These are phyloP conservation scores for Corynorhinus townsendii DNA, from an alignment of 2,113 vertebrate species.

Conservation along the genomic window DNA sequence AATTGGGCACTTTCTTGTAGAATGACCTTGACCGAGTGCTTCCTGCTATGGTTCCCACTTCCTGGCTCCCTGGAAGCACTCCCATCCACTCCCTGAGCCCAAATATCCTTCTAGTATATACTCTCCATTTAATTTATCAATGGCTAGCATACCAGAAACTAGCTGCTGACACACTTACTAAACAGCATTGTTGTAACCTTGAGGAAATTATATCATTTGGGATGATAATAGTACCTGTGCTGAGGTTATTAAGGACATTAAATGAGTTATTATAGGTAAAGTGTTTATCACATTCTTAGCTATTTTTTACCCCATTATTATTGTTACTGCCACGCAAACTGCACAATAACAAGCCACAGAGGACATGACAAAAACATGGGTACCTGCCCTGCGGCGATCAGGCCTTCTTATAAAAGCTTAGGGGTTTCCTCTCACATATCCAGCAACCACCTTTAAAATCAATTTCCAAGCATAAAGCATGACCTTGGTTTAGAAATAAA, in stretches of 20 bases:
- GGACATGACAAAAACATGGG: neutral
- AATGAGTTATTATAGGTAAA: neutral
- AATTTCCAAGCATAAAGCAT: slow-evolving; percentile 41
- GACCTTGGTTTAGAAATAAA: slow-evolving; percentile 32
- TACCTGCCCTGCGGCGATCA: neutral
- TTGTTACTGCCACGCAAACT: neutral
- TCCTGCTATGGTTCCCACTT: neutral
- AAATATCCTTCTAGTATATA: neutral
- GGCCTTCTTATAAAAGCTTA: neutral
- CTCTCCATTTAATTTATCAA: neutral
- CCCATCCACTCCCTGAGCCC: neutral
- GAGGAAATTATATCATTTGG: neutral
- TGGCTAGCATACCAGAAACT: neutral
- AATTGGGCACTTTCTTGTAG: neutral
- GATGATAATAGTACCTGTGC: neutral
- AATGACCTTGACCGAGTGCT: neutral
- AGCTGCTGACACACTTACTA: neutral
- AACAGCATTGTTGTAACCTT: neutral
- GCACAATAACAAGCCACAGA: neutral
- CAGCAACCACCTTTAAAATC: slow-evolving; percentile 37
- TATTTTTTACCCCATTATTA: neutral
- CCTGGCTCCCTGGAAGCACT: neutral
- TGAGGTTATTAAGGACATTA: neutral
- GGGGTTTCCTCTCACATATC: neutral
- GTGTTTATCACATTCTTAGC: neutral